Percentiles rank a stretch among this genome's conserved stretches.
These are phyloP conservation scores for Gracilinanus agilis DNA, from an alignment of 2,113 vertebrate species.

Conservation along the genomic window DNA sequence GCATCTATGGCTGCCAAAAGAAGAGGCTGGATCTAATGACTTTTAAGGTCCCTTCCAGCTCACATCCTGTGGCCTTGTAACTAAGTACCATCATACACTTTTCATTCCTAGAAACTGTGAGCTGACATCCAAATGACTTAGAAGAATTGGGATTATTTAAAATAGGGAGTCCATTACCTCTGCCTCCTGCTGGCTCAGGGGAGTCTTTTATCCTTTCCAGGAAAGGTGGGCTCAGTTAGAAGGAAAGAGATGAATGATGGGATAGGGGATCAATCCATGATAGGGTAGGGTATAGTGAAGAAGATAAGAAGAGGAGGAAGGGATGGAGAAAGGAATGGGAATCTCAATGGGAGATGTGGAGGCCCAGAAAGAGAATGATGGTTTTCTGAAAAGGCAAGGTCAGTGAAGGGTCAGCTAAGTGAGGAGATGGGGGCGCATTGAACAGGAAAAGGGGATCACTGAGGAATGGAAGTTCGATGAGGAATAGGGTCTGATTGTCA, in stretches of 20 bases:
- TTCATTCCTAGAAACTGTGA: background rate
- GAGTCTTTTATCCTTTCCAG: background rate
- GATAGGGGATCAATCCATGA: background rate
- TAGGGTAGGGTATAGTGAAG: background rate
- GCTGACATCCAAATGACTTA: background rate
- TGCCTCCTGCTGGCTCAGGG: background rate
- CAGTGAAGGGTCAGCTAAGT: background rate
- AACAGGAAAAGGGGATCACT: background rate
- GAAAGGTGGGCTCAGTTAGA: background rate
- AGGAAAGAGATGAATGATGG: background rate
- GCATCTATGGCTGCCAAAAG: background rate
- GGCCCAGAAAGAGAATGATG: background rate
- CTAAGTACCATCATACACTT: background rate
- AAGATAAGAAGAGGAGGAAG: background rate
- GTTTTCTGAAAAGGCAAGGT: background rate
- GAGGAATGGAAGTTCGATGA: background rate
- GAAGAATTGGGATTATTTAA: background rate
- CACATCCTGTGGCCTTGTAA: background rate
- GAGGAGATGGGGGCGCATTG: background rate
- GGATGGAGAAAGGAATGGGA: background rate
- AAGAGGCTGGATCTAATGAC: background rate
- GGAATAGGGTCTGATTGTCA: background rate
- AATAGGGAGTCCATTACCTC: background rate
- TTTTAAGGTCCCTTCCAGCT: background rate
- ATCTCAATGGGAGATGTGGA: background rate